Conservation (phyloP, 1,140 invertebrate genomes). For the Muscidifurax raptorellus region DNA sequence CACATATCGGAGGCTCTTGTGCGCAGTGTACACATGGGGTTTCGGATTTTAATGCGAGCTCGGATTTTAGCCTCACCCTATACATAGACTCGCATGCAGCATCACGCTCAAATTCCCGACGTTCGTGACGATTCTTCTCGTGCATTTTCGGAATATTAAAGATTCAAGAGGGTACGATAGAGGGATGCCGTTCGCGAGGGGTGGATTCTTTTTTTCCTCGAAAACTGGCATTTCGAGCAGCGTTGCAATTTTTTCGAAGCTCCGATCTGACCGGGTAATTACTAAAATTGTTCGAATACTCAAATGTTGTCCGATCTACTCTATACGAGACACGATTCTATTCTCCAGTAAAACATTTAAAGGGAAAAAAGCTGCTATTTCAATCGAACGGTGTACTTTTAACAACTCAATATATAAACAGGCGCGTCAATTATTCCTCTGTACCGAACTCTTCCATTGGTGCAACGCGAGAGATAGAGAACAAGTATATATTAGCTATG, state of each 20-base stretch:
- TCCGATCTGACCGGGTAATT: not conserved
- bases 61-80: not conserved
- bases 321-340: too few relatives aligned
- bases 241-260: not conserved
- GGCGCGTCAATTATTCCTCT: not conserved
- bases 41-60: slow-evolving; percentile 30
- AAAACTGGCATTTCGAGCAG: not conserved
- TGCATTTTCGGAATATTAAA: slow-evolving; percentile 35
- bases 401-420: too few relatives aligned
- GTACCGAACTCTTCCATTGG: not conserved
- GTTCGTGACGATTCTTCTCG: slow-evolving; percentile 17
- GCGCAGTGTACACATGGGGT: not conserved
- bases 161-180: not conserved
- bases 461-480: not conserved
- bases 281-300: not conserved
- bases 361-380: not conserved
- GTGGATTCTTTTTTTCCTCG: not conserved
- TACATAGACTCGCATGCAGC: too few relatives aligned
- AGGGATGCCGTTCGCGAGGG: not conserved
- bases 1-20: not conserved
- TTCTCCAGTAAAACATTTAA: too few relatives aligned
- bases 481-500: too few relatives aligned
- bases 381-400: not conserved
- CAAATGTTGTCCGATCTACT: too few relatives aligned
- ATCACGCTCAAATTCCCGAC: not conserved